These are phyloP conservation scores for Oxystoma pomonae DNA, from an alignment of 2,888 invertebrate genomes.

Conservation along the genomic window DNA sequence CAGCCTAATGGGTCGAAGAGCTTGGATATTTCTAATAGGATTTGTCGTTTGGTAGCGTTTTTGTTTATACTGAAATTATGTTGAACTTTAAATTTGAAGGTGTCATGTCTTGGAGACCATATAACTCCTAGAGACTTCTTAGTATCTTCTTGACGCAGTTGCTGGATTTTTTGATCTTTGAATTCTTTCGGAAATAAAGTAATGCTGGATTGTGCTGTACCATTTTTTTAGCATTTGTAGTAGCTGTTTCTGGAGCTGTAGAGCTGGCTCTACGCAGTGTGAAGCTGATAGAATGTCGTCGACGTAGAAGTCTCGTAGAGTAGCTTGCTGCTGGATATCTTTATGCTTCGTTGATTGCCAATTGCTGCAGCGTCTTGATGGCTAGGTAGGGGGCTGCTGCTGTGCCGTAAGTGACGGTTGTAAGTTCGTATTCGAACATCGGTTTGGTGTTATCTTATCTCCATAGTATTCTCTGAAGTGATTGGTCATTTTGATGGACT, in stretches of 20 bases:
- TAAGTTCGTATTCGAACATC: slow-evolving; percentile 19
- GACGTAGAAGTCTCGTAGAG: slow-evolving; percentile 2
- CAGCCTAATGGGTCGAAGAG: not conserved
- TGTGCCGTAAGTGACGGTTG: slow-evolving; percentile 28
- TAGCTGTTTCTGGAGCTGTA: slow-evolving; percentile 4
- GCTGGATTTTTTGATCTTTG: no score
- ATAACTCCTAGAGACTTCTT: not conserved
- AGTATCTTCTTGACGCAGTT: no score
- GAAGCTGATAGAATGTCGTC: slow-evolving; percentile 4
- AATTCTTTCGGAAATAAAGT: not conserved
- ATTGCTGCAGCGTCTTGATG: slow-evolving; percentile 18
- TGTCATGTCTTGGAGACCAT: not conserved
- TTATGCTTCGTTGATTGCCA: slow-evolving; percentile 20
- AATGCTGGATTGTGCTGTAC: not conserved
- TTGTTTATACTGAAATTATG: no score
- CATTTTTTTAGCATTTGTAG: not conserved
- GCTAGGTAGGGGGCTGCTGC: slow-evolving; percentile 25
- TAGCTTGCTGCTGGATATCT: slow-evolving; percentile 16
- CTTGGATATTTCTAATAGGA: not conserved
- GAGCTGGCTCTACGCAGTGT: not conserved
- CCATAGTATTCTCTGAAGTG: slow-evolving; percentile 28
- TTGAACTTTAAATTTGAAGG: no score
- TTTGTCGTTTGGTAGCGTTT: not conserved
- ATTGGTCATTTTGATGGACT: slow-evolving; percentile 2
- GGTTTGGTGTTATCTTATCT: slow-evolving; percentile 8